Percentiles rank a stretch among this genome's conserved stretches.
Evolutionary conservation across 2,797 vertebrate species (phyloP).

Genomic region (Natrix natrix): DNA sequence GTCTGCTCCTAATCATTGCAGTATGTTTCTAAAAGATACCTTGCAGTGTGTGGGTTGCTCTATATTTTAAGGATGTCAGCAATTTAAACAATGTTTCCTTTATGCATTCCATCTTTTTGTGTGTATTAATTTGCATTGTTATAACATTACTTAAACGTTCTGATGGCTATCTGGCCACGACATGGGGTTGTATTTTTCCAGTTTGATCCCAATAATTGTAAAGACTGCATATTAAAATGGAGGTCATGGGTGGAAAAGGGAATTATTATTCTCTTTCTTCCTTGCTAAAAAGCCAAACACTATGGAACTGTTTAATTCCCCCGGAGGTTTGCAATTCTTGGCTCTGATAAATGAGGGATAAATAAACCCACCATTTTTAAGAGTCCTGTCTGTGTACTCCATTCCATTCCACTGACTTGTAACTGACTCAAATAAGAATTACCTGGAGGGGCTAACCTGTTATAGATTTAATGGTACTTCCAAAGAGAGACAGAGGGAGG

Average conservation of each 20-base stretch:
- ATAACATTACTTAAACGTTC: conserved; percentile 1
- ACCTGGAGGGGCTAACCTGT: conserved; percentile 25
- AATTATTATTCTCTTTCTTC: conserved; percentile 32
- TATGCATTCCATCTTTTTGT: not conserved
- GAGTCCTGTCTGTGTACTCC: conserved; percentile 18
- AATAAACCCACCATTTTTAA: conserved; percentile 44
- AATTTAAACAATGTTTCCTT: not conserved
- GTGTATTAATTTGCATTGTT: not conserved
- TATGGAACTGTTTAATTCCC: conserved; percentile 21
- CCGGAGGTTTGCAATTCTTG: conserved; percentile 33
- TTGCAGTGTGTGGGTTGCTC: not conserved
- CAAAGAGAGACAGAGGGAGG: conserved; percentile 2
- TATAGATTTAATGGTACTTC: conserved; percentile 6
- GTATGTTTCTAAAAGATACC: not conserved
- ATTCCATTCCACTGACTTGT: conserved; percentile 40
- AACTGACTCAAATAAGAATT: conserved; percentile 39
- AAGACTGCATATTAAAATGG: conserved; percentile 16
- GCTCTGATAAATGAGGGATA: conserved; percentile 33
- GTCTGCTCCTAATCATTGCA: not conserved
- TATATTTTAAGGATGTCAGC: not conserved
- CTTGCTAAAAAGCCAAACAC: conserved; percentile 25
- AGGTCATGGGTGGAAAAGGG: conserved; percentile 19
- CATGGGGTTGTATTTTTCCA: conserved; percentile 6
- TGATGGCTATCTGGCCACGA: not conserved
- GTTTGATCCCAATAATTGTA: not conserved